A percentile compares a stretch with the other conserved stretches of the same genome.
Conservation (phyloP, 1,140 invertebrate species). For the Triops longicaudatus region DNA sequence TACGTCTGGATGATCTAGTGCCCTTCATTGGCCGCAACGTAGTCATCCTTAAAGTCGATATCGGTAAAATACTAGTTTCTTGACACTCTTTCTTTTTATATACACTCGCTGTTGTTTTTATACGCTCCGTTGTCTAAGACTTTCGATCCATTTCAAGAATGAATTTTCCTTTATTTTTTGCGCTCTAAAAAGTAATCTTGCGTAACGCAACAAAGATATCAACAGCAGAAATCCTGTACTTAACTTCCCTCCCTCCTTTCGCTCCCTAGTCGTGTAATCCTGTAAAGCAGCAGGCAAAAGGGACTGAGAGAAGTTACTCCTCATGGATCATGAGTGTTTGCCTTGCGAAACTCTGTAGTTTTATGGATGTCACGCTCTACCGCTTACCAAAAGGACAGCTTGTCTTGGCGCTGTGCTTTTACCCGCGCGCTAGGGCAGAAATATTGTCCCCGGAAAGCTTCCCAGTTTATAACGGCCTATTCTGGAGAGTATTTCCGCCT, state of each 20-base stretch:
- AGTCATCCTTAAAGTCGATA: neutral
- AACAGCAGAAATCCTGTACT: too few species aligned
- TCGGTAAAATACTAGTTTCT: neutral
- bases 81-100: neutral
- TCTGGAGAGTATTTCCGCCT: neutral
- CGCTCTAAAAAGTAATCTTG: too few species aligned
- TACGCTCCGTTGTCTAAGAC: too few species aligned
- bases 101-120: too few species aligned
- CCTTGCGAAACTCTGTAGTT: neutral
- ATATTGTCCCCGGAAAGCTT: neutral
- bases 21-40: neutral
- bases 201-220: too few species aligned
- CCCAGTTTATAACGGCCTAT: neutral
- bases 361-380: slow-evolving; percentile 14
- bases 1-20: neutral
- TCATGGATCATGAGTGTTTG: slow-evolving; percentile 1
- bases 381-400: slow-evolving; percentile 14
- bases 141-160: too few species aligned
- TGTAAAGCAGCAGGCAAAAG: neutral
- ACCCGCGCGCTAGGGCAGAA: slow-evolving; percentile 4
- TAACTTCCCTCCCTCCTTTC: too few species aligned
- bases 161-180: too few species aligned
- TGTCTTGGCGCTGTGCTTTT: neutral
- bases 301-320: neutral
- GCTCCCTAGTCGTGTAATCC: too few species aligned